Conservation (phyloP, 2,888 invertebrate genomes). For the Hydrotaea diabolus region DNA sequence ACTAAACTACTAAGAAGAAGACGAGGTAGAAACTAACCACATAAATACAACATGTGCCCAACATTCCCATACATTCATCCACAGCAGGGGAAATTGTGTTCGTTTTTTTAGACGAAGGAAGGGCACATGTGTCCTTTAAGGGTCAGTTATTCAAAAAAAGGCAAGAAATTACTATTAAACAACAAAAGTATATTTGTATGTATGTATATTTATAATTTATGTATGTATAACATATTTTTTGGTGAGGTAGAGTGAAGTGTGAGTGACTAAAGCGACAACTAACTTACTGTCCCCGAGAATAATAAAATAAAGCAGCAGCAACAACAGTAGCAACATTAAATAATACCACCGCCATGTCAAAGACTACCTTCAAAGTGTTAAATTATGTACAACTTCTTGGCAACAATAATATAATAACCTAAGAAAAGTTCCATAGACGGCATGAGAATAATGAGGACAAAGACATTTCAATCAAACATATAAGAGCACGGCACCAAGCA, state of each 20-base stretch:
- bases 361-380: slow-evolving; percentile 9
- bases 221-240: background rate
- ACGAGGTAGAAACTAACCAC: background rate
- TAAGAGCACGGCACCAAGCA: background rate
- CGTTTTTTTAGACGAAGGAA: background rate
- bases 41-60: slow-evolving; percentile 26
- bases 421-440: background rate
- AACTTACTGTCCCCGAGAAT: background rate
- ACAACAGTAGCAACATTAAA: slow-evolving; percentile 9
- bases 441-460: slow-evolving; percentile 4
- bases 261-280: slow-evolving; percentile 5
- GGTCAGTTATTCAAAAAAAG: slow-evolving; percentile 23
- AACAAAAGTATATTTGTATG: background rate
- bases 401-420: background rate
- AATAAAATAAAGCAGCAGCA: slow-evolving; percentile 9
- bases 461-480: background rate
- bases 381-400: slow-evolving; percentile 2
- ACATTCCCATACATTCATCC: background rate
- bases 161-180: slow-evolving; percentile 9
- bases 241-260: slow-evolving; percentile 20
- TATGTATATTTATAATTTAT: slow-evolving; percentile 26
- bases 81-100: background rate
- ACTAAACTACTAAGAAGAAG: slow-evolving; percentile 9
- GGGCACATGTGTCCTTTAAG: slow-evolving; percentile 24
- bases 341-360: background rate